phyloP scores from a whole-genome alignment of 2,888 invertebrate species.

The Colletes collaris region DNA sequence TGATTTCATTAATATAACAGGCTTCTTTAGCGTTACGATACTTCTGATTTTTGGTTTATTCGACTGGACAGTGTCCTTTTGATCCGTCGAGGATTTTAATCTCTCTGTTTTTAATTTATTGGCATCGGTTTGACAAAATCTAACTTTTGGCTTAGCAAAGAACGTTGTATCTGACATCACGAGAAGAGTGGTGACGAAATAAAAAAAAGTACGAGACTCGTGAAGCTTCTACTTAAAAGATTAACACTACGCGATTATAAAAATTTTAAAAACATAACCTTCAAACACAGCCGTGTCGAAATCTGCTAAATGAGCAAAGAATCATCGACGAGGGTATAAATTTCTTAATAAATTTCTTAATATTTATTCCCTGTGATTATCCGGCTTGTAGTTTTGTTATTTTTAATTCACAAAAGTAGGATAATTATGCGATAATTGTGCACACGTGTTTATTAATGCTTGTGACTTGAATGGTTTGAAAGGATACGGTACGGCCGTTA shows the following conservation, averaged over 20 bases:
- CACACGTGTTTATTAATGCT: too few relatives aligned
- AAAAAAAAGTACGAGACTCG: not conserved
- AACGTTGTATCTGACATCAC: constrained; percentile 50
- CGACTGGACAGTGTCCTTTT: constrained; percentile 2
- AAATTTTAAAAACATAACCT: constrained; percentile 39
- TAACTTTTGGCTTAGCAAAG: constrained; percentile 70
- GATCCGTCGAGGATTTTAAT: constrained; percentile 7
- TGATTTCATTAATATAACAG: constrained; percentile 63
- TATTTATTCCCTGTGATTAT: not conserved
- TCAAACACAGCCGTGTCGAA: not conserved
- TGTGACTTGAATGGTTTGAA: too few relatives aligned
- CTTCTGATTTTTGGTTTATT: constrained; percentile 65
- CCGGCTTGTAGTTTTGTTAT: not conserved
- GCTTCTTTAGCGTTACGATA: constrained; percentile 61
- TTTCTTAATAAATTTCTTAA: not conserved
- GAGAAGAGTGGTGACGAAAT: not conserved
- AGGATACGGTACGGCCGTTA: too few relatives aligned
- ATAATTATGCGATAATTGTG: too few relatives aligned
- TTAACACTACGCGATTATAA: not conserved
- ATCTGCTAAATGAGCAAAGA: not conserved
- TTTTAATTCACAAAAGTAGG: constrained; percentile 8
- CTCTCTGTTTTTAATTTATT: constrained; percentile 3
- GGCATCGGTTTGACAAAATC: constrained; percentile 64
- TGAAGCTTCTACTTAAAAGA: not conserved
- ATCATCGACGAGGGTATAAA: not conserved